Percentiles rank a stretch among this genome's conserved stretches.
These are phyloP conservation scores for Aplidium turbinatum DNA, from an alignment of 23 tunicate species.

Conservation along the genomic window DNA sequence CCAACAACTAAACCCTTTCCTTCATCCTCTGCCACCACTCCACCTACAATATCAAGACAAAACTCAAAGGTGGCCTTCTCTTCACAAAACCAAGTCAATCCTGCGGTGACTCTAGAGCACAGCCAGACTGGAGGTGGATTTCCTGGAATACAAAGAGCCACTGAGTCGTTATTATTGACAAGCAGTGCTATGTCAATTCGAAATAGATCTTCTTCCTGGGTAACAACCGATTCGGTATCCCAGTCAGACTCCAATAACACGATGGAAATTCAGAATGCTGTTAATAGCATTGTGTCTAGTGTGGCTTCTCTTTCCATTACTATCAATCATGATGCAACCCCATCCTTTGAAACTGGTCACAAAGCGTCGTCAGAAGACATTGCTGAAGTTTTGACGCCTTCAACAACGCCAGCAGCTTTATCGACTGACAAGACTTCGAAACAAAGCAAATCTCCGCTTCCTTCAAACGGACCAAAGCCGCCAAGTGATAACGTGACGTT, in stretches of 20 bases:
- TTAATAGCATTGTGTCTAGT: slow-evolving; percentile 68
- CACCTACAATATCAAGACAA: slow-evolving; percentile 36
- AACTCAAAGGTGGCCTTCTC: slow-evolving; percentile 11
- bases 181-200: not conserved
- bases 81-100: slow-evolving; percentile 59
- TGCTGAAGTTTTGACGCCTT: no score
- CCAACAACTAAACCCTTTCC: slow-evolving; percentile 48
- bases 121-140: slow-evolving; percentile 23
- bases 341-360: not conserved
- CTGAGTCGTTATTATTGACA: not conserved
- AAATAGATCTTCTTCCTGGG: slow-evolving; percentile 49
- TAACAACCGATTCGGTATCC: slow-evolving; percentile 27
- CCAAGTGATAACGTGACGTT: slow-evolving; percentile 4
- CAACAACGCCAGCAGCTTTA: not conserved
- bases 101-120: slow-evolving; percentile 55
- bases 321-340: slow-evolving; percentile 21
- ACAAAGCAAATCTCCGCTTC: not conserved
- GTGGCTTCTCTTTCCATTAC: slow-evolving; percentile 39
- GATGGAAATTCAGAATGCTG: slow-evolving; percentile 51
- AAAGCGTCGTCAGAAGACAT: no score
- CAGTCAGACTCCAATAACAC: slow-evolving; percentile 18
- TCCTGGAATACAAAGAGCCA: not conserved
- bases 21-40: not conserved
- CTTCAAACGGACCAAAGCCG: slow-evolving; percentile 23
- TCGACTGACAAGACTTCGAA: not conserved